These are phyloP conservation scores for Heliconius hewitsoni DNA, from an alignment of 1,140 invertebrate species.

Conservation along the genomic window DNA sequence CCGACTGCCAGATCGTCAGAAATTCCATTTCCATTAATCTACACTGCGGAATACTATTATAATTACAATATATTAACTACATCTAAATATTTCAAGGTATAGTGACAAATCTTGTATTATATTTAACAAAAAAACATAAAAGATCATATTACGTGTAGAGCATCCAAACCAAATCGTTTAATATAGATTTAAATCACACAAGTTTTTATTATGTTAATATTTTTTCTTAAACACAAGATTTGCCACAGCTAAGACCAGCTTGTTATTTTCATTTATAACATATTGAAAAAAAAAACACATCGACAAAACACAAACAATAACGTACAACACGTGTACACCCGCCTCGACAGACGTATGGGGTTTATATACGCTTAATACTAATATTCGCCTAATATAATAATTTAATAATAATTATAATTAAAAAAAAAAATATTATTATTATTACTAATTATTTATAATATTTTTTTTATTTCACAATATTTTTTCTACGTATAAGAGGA, in stretches of 20 bases:
- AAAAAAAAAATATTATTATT: too few species aligned
- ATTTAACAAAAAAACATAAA: not conserved
- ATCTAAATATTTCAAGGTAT: slow-evolving; percentile 22
- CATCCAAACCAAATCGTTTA: not conserved
- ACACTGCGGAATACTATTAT: slow-evolving; percentile 36
- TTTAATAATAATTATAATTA: too few species aligned
- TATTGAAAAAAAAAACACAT: not conserved
- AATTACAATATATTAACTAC: slow-evolving; percentile 34
- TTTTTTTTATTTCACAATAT: slow-evolving; percentile 54
- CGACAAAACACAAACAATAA: not conserved
- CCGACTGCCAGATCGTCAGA: slow-evolving; percentile 43
- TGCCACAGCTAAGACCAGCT: not conserved
- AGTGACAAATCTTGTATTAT: slow-evolving; percentile 28
- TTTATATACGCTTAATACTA: slow-evolving; percentile 72
- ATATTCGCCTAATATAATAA: slow-evolving; percentile 77
- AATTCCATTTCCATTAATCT: slow-evolving; percentile 41
- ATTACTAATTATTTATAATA: too few species aligned
- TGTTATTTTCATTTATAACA: not conserved
- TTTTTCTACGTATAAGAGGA: slow-evolving; percentile 73
- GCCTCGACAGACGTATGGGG: slow-evolving; percentile 57
- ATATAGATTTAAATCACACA: not conserved
- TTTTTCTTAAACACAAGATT: not conserved
- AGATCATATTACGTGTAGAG: not conserved
- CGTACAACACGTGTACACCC: slow-evolving; percentile 39
- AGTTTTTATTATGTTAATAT: not conserved